phyloP scores from a whole-genome alignment of 1,140 invertebrate genomes.

The Lepidurus packardi region DNA sequence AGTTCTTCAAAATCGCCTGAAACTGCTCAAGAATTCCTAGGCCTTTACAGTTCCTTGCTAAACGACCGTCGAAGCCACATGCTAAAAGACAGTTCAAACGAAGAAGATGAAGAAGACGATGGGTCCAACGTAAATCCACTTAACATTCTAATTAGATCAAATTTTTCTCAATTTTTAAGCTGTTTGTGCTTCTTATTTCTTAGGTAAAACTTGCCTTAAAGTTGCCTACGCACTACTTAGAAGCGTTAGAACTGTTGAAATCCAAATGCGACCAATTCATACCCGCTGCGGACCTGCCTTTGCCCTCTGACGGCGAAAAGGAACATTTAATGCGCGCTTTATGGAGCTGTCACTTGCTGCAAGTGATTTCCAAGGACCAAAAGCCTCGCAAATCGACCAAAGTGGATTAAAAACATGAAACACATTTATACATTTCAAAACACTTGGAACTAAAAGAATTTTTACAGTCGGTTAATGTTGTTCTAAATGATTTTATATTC shows the following conservation, averaged over 20 bases:
- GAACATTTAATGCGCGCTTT: constrained; percentile 25
- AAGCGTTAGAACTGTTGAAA: constrained; percentile 24
- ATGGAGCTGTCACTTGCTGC: constrained; percentile 24
- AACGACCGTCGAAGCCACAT: constrained; percentile 29
- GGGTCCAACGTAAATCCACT: not conserved
- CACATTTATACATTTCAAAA: not conserved
- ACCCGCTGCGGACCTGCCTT: not conserved
- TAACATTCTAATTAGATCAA: not conserved
- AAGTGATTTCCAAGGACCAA: constrained; percentile 26
- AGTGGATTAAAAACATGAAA: not conserved
- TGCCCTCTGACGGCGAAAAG: not conserved
- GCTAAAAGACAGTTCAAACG: constrained; percentile 5
- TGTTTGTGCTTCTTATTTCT: not conserved
- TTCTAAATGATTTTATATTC: constrained; percentile 6
- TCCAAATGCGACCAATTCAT: constrained; percentile 24
- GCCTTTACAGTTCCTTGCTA: constrained; percentile 26
- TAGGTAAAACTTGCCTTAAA: constrained; percentile 24
- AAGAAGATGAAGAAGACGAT: constrained; percentile 3
- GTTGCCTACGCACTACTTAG: constrained; percentile 3
- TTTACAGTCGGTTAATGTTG: not conserved
- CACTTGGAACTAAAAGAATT: not conserved
- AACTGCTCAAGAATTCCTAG: not conserved
- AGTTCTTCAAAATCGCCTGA: not conserved
- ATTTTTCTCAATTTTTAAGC: not conserved
- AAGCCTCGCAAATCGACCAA: not conserved